Evolutionary conservation across 2,888 invertebrate genomes (phyloP).

Genomic region (Cryptosula pallasiana): DNA sequence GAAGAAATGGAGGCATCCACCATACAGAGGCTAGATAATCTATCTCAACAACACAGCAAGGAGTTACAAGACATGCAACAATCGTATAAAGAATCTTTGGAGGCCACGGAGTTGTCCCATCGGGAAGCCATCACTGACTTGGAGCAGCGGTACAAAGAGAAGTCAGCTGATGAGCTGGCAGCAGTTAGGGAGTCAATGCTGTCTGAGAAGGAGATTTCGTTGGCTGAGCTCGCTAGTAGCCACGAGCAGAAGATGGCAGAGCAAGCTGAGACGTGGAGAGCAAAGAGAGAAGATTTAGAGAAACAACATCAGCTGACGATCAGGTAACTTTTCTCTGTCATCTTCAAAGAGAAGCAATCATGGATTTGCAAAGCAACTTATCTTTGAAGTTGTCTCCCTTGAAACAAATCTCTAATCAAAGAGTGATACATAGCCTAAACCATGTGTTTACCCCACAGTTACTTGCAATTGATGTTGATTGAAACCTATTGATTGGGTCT

Average conservation of each 20-base stretch:
- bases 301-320: not conserved
- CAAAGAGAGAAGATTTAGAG: not conserved
- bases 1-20: not conserved
- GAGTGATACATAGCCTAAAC: no score
- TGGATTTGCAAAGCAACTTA: no score
- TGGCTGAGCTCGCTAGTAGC: not conserved
- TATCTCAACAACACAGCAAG: not conserved
- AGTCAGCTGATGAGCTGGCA: not conserved
- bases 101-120: not conserved
- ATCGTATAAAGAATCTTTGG: not conserved
- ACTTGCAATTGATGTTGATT: no score
- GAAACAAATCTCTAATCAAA: no score
- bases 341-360: no score
- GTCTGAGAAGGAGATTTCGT: not conserved
- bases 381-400: no score
- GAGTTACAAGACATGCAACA: not conserved
- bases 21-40: not conserved
- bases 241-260: not conserved
- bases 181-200: not conserved
- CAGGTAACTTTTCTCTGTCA: not conserved
- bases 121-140: not conserved
- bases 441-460: no score
- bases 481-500: no score
- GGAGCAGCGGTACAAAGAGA: not conserved
- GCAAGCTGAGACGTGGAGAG: not conserved